Evolutionary conservation across 1,140 invertebrate genomes (phyloP), one percentile per base, ranked within the genome.

Genomic region (Musca domestica): DNA sequence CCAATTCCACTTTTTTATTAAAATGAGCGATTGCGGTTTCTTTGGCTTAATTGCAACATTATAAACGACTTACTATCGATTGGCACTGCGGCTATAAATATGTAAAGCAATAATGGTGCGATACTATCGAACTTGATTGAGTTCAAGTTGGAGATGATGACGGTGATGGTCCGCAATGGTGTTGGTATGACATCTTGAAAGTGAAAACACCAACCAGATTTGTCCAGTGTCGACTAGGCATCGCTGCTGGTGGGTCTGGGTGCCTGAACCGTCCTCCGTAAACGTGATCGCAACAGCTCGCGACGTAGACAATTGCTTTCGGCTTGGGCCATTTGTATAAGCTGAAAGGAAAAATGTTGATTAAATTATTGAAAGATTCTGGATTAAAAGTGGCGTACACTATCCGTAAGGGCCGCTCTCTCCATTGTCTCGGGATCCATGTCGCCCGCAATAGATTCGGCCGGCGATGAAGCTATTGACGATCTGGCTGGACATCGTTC

Each of bases 281-380:
- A 72, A 41, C 78, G 77, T 2, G 72, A 80, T 14, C 75, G 69
- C 9, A 80, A 64, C 0, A 80, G 71, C 52, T 80, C 77, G 1
- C 78, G 71, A 22, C 78, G 67, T 9, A 80, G 64, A 9, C 49
- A 58, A 72, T 74, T 72, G 17, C 76, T 78, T 25, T 80, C 75
- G 2, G 70, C 51, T 41, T 80, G 76, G 0, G 75, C 72, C 22
- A 70, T 78, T 70, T 80, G 41, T 0, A 76, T 49, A 0, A 80
- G 64, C 78, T 80, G 15, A 30, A 68, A 70, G 25, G 61, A 66
- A 61, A 27, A 23, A 54, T 1, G 19, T 64, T 34, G 3, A 2
- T 51, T 7, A 1, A 51, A n/a, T n/a, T n/a, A n/a, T n/a, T n/a
- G n/a, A n/a, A n/a, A 20, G 25, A 68, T 34, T 9, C 22, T 48